These are phyloP conservation scores for Salvator merianae DNA, from an alignment of 2,113 vertebrate species.

Conservation along the genomic window DNA sequence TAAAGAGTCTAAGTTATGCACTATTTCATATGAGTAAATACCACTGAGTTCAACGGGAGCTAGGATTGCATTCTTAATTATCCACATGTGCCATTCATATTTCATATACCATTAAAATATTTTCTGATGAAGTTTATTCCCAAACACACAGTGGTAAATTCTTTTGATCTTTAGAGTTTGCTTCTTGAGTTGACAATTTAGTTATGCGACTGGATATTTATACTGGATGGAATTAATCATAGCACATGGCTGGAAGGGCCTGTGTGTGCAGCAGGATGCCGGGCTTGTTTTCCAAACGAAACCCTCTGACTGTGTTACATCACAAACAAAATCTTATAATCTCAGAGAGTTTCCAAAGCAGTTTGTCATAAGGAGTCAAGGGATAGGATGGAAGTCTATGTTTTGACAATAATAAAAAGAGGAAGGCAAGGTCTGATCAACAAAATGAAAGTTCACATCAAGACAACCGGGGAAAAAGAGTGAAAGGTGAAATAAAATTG, in stretches of 20 bases:
- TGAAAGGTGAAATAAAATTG: background rate
- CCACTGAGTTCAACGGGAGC: background rate
- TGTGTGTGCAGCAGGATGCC: background rate
- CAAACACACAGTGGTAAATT: background rate
- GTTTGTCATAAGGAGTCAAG: background rate
- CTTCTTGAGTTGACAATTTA: background rate
- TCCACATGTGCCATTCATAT: no score
- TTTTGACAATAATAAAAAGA: background rate
- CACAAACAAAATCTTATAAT: background rate
- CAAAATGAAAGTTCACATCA: background rate
- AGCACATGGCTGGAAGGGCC: background rate
- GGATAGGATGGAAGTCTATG: background rate
- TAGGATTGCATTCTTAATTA: background rate
- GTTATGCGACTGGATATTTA: background rate
- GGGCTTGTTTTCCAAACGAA: constrained; percentile 17
- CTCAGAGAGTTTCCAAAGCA: background rate
- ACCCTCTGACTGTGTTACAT: background rate
- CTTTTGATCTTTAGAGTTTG: background rate
- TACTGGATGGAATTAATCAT: background rate
- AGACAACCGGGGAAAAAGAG: background rate
- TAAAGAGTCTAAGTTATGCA: no score
- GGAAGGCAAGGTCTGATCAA: background rate
- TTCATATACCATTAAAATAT: background rate
- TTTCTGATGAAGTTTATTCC: background rate
- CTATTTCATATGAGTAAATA: no score